Conservation (phyloP, 2,888 invertebrate genomes). For the Orchesellides sinensis region DNA sequence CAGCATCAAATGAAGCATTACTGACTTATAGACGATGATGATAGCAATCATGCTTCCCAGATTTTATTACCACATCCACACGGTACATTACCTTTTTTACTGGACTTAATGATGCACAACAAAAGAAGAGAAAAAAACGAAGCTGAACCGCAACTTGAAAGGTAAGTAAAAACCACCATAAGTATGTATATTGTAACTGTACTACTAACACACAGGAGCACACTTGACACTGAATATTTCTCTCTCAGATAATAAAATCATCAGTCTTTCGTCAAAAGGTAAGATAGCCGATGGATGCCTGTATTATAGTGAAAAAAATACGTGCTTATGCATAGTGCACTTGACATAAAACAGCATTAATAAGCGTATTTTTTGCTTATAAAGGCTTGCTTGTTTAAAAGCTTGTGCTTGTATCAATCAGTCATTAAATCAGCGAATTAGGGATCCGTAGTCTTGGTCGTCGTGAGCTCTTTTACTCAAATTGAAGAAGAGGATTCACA, state of each 20-base stretch:
- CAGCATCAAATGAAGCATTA: neutral
- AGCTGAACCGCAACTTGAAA: neutral
- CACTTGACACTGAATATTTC: slow-evolving; percentile 51
- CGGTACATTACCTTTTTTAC: slow-evolving; percentile 57
- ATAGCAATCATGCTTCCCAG: slow-evolving; percentile 57
- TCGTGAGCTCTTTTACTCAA: slow-evolving; percentile 53
- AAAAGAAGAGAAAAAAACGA: neutral
- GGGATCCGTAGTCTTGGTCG: neutral
- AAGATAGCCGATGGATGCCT: neutral
- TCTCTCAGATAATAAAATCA: slow-evolving; percentile 50
- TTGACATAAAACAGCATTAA: slow-evolving; percentile 13
- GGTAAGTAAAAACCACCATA: neutral
- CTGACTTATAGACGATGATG: slow-evolving; percentile 7
- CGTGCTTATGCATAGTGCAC: neutral
- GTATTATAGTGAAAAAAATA: neutral
- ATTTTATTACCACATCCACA: slow-evolving; percentile 61
- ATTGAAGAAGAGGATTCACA: neutral
- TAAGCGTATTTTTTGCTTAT: slow-evolving; percentile 17
- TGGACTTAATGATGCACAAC: slow-evolving; percentile 54
- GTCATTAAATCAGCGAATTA: slow-evolving; percentile 43
- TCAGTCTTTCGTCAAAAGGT: slow-evolving; percentile 56
- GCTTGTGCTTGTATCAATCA: slow-evolving; percentile 39
- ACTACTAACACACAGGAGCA: slow-evolving; percentile 38
- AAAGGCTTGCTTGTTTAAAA: slow-evolving; percentile 47
- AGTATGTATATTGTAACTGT: no score